Conservation (phyloP, 2,888 invertebrate genomes). For the Watsonalla cultraria region DNA sequence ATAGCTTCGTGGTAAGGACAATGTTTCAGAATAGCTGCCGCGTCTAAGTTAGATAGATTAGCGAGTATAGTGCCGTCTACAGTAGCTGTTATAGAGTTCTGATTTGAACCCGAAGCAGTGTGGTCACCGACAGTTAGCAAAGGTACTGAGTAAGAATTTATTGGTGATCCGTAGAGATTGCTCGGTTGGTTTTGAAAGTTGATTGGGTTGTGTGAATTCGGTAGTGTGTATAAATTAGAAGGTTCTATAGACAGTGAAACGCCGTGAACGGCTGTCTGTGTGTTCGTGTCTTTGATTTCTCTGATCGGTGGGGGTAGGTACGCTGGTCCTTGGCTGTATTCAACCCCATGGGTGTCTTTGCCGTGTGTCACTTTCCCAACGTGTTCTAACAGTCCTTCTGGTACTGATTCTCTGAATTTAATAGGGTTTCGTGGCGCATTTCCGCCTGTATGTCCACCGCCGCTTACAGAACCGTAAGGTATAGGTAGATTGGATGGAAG, state of each 20-base stretch:
- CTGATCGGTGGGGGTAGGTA: slow-evolving; percentile 83
- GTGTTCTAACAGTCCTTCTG: slow-evolving; percentile 82
- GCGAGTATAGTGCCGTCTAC: slow-evolving; percentile 60
- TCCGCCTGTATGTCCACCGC: slow-evolving; percentile 64
- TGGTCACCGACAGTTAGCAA: slow-evolving; percentile 71
- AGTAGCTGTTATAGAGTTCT: slow-evolving; percentile 55
- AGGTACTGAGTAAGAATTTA: slow-evolving; percentile 75
- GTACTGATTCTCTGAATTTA: slow-evolving; percentile 86
- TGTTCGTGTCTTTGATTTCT: slow-evolving; percentile 70
- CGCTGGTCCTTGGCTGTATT: slow-evolving; percentile 72
- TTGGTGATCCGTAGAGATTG: slow-evolving; percentile 60
- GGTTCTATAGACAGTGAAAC: slow-evolving; percentile 71
- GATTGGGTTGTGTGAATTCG: slow-evolving; percentile 63
- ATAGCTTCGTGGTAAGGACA: slow-evolving; percentile 75
- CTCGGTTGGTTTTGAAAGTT: slow-evolving; percentile 62
- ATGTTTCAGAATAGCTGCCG: slow-evolving; percentile 70
- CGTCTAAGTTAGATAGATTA: slow-evolving; percentile 60
- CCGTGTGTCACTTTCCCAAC: slow-evolving; percentile 81
- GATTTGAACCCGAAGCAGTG: slow-evolving; percentile 65
- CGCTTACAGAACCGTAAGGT: slow-evolving; percentile 63
- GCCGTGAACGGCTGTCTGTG: slow-evolving; percentile 41
- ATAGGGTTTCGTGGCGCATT: slow-evolving; percentile 80
- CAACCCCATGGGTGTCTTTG: slow-evolving; percentile 79
- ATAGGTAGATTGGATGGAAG: slow-evolving; percentile 53
- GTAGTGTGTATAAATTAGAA: slow-evolving; percentile 72